Conservation (phyloP, 2,888 invertebrate genomes). For the Vesta saturnalis region DNA sequence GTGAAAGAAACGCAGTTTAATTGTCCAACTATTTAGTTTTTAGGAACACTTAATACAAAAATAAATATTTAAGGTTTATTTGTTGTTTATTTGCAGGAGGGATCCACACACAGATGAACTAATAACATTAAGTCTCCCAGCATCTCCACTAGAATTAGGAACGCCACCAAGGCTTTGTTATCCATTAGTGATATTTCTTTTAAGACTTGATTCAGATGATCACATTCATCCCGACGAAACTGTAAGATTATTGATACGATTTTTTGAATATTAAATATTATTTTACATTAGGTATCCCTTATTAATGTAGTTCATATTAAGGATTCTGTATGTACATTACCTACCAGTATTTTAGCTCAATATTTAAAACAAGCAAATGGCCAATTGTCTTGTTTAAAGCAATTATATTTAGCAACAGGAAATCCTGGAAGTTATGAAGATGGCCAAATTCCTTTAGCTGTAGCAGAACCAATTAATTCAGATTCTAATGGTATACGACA, state of each 20-base stretch:
- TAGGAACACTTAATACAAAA: too few relatives aligned
- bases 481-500: conserved; percentile 57
- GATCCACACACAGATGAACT: conserved; percentile 74
- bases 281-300: conserved; percentile 75
- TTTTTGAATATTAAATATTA: conserved; percentile 21
- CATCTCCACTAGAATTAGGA: conserved; percentile 72
- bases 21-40: too few relatives aligned
- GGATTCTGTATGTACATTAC: conserved; percentile 81
- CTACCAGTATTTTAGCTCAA: conserved; percentile 85
- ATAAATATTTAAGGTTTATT: too few relatives aligned
- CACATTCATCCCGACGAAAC: conserved; percentile 80
- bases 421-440: conserved; percentile 68
- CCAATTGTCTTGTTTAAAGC: conserved; percentile 84
- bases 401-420: conserved; percentile 80
- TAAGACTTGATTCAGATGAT: conserved; percentile 70
- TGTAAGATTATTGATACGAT: conserved; percentile 62
- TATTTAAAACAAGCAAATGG: conserved; percentile 87
- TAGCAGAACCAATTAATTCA: conserved; percentile 66
- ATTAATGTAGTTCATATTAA: conserved; percentile 85
- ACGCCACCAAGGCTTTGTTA: conserved; percentile 80
- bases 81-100: conserved; percentile 64
- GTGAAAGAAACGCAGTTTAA: too few relatives aligned
- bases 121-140: conserved; percentile 70
- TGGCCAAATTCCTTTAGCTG: conserved; percentile 64
- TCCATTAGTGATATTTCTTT: conserved; percentile 80